Evolutionary conservation across 2,113 vertebrate species (phyloP), one percentile per base, ranked within the genome.

Genomic region (Prietella phreatophila): DNA sequence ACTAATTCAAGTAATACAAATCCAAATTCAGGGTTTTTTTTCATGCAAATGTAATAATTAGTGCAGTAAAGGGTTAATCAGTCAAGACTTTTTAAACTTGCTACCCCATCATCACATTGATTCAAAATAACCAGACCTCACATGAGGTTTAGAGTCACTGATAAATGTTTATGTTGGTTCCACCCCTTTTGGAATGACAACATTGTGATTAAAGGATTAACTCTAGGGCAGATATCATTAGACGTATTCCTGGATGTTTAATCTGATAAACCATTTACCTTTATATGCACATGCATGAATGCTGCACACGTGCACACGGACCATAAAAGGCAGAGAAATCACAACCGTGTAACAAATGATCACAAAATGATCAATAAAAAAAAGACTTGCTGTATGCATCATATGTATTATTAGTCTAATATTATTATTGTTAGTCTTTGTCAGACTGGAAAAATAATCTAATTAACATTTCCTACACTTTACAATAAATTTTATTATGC

Each of bases 191-290:
- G 11, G 47, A 73, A 25, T 33, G 84, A 65, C 60, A 75, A 61
- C 63, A 27, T 69, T 53, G 33, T 25, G 75, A 83, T 92, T 65
- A 92, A 91, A 85, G 56, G 87, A 87, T 92, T 92, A 94, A 92
- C 90, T 89, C 69, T 88, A 91, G 92, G 92, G 92, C 92, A 90
- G 94, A 94, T 84, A 91, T 90, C 91, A 93, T 88, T 63, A 71
- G 81, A 83, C 86, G 71, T 88, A 92, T 93, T 93, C 90, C 90
- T 88, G 83, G 20, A 69, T 89, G 92, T 86, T 47, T 96, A 94
- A 96, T 95, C 94, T 94, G 91, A 88, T 86, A 85, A 93, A 92
- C 93, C 82, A 92, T 86, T 92, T 91, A 58, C 30, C 91, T 87
- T 84, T 92, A 82, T 81, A 89, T 75, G 89, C 82, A 91, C 86